Percentiles rank a stretch among this genome's conserved stretches.
Evolutionary conservation across 2,888 invertebrate species (phyloP).

Genomic region (Caenorhabditis angaria): DNA sequence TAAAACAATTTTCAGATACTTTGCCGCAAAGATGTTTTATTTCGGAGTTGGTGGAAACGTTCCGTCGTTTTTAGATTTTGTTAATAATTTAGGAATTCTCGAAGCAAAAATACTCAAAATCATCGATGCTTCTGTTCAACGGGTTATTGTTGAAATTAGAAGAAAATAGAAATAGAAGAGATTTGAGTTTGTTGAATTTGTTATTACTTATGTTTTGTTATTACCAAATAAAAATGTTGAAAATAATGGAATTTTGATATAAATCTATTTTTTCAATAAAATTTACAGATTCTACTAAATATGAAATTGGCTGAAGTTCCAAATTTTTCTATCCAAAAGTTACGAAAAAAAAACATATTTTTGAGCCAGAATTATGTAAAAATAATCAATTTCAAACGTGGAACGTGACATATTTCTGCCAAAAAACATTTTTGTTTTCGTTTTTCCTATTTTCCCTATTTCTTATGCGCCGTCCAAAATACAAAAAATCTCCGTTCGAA

Average conservation of each 20-base stretch:
- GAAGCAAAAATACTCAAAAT: slow-evolving; percentile 21
- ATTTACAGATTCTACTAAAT: too few relatives aligned
- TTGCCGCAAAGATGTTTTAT: slow-evolving; percentile 91
- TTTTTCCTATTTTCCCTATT: too few relatives aligned
- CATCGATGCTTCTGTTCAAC: slow-evolving; percentile 39
- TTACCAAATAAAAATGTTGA: slow-evolving; percentile 2
- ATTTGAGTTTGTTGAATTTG: background rate
- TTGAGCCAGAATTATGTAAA: too few relatives aligned
- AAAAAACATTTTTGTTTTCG: too few relatives aligned
- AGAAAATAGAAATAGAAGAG: slow-evolving; percentile 1
- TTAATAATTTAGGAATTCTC: slow-evolving; percentile 72
- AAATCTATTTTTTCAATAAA: too few relatives aligned
- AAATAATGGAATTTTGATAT: background rate
- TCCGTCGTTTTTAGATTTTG: slow-evolving; percentile 80
- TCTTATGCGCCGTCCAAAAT: too few relatives aligned
- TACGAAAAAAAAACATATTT: too few relatives aligned
- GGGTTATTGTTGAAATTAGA: slow-evolving; percentile 42
- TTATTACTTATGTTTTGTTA: slow-evolving; percentile 3
- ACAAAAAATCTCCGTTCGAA: too few relatives aligned
- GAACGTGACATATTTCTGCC: too few relatives aligned
- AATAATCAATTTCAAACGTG: too few relatives aligned
- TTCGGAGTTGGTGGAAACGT: slow-evolving; percentile 93
- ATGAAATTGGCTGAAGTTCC: too few relatives aligned
- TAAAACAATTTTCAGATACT: slow-evolving; percentile 74
- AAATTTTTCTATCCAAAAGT: too few relatives aligned